Base-by-base conservation (phyloP, 2,888 invertebrate genomes). In the Morpho deidamia region DNA sequence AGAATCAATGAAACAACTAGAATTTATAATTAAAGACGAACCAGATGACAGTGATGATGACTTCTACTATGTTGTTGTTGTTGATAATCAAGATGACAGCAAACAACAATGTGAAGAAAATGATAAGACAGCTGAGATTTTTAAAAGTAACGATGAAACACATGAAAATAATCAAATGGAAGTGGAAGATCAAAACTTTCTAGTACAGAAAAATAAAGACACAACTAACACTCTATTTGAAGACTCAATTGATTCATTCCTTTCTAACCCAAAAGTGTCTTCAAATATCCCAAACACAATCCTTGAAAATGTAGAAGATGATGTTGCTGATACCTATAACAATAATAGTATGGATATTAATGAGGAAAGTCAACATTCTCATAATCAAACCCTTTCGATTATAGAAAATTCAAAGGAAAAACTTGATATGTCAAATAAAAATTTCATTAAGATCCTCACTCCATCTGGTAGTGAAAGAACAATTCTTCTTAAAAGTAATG, bases 31-130 rank as follows among this genome's bases (percentile, higher is more conserved):
- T 7, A 89, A 88, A 65, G 62, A 70, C 42, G 89, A 89, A 65
- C 85, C 85, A 1, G 70, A 63, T 35, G 89, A 89, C 44, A 81
- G 78, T 65, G 89, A 89, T 63, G 90, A 90, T 71, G 89, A 90
- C 62, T 84, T 67, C 47, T 90, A 88, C 54, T 89, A 89, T 65
- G 88, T 90, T 3, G 73, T 90, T 14, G 88, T 90, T 2, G 86
- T 90, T 56, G 83, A 89, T 66, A 81, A 86, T 48, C 74, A 76
- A 57, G 75, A 81, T 37, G 69, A 74, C 53, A 58, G 70, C 38
- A 61, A 64, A n/a, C 61, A 72, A 37, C 63, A 67, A 11, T 58
- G 58, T 53, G 41, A 60, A 42, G 41, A 50, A 49, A 48, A 44
- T 37, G 52, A 51, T 23, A 39, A 43, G 23, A 44, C 11, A 33